Base-by-base conservation (phyloP, 2,113 vertebrate genomes). In the Amphiprion percula region DNA sequence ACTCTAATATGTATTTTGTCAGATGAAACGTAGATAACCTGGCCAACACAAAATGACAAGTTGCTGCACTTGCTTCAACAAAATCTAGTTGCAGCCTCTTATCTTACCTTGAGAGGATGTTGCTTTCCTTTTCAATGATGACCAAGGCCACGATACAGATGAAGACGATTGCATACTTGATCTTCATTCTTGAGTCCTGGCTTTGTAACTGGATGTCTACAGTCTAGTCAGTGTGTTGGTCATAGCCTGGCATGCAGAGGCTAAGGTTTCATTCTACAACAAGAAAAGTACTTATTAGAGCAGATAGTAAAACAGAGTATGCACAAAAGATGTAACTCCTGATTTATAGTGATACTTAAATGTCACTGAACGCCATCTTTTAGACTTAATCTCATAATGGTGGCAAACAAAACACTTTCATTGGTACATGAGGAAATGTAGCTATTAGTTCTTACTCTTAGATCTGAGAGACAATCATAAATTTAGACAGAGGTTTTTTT, bases 61-160 rank as follows among this genome's bases (percentile, higher is more conserved):
- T n/a, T n/a, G 19, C 49, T 8, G 2, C 17, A 50, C 19, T n/a
- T 49, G 14, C 26, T 24, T 10, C 5, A 19, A 17, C 5, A 37
- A 50, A 67, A 6, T 17, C 12, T 46, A 30, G 5, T 8, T 9
- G 39, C 17, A 41, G 23, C 12, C 4, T 46, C 10, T 44, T 52
- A 0, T 74, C 95, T 95, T 95, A 99, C 98, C 96, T 97, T 78
- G 97, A 98, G 55, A 99, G 93, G 83, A 99, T 98, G 85, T 97
- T 98, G 92, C 97, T 98, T 92, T 99, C 97, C 90, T 98, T 99
- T 90, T 97, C 97, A 1, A 99, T 97, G 93, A 99, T 86, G 65
- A 99, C 96, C 82, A 97, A 94, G 19, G 95, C 93, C 74, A 98
- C 88, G 28, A 99, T 92, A 0, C 96, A 97, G 77, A 95, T 96